These are phyloP conservation scores for Sebastes trivittatus DNA, from an alignment of 2,797 vertebrate species.

Conservation along the genomic window DNA sequence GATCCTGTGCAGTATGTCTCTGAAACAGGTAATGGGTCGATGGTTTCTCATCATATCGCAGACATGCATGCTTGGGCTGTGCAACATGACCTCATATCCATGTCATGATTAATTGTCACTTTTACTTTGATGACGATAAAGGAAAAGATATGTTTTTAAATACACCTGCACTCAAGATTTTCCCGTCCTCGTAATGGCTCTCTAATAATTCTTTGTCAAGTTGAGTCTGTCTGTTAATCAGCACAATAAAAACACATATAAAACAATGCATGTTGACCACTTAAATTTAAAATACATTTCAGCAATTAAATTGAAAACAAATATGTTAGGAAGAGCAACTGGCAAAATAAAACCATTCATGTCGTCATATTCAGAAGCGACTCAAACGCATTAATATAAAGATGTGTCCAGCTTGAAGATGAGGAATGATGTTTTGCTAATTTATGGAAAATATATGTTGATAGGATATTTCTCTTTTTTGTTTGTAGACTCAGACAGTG, in stretches of 20 bases:
- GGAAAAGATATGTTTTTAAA: background rate
- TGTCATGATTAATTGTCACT: background rate
- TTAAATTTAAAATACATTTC: background rate
- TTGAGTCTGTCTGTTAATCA: background rate
- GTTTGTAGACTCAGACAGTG: slow-evolving; percentile 90
- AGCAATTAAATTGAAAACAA: background rate
- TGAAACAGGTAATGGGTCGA: slow-evolving; percentile 89
- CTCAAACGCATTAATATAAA: background rate
- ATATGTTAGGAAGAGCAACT: background rate
- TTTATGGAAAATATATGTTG: background rate
- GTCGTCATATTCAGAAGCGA: background rate
- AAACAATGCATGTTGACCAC: background rate
- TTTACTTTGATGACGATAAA: background rate
- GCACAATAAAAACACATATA: background rate
- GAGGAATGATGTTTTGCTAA: background rate
- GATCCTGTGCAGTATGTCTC: slow-evolving; percentile 91
- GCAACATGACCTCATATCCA: background rate
- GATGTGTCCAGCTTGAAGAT: background rate
- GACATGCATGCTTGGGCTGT: background rate
- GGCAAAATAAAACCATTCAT: background rate
- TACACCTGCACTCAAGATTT: background rate
- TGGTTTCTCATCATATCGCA: background rate
- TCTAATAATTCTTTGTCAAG: background rate
- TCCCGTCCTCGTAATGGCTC: rapidly evolving
- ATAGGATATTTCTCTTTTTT: background rate